Evolutionary conservation across 2,113 vertebrate genomes (phyloP).

Genomic region (Prochilodus magdalenae): DNA sequence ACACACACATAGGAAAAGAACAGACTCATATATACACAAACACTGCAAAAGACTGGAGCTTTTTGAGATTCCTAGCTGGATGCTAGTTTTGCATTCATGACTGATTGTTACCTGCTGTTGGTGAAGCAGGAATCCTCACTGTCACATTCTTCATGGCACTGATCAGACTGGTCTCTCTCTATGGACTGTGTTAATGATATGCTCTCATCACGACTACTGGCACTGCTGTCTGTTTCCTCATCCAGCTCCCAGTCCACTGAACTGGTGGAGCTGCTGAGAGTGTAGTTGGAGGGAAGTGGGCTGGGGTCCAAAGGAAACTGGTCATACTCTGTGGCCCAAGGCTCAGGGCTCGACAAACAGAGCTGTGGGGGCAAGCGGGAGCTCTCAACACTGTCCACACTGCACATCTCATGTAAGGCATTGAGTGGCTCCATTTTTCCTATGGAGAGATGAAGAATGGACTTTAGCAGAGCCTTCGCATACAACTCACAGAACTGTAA

Average conservation of each 20-base stretch:
- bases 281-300: neutral
- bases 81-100: neutral
- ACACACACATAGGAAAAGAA: neutral
- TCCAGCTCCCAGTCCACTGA: conserved; percentile 9
- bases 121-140: conserved; percentile 6
- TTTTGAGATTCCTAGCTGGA: neutral
- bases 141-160: neutral
- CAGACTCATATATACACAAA: neutral
- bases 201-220: neutral
- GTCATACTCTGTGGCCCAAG: neutral
- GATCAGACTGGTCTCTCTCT: neutral
- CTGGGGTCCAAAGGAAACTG: neutral
- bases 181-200: neutral
- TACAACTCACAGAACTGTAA: too few species aligned
- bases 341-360: neutral
- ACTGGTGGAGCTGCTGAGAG: neutral
- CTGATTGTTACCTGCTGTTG: neutral
- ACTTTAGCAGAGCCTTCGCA: neutral
- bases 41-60: neutral
- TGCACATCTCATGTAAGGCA: neutral
- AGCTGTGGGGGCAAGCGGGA: neutral
- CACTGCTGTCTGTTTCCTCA: neutral
- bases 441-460: neutral
- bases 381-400: neutral
- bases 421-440: neutral